phyloP scores from a whole-genome alignment of 2,888 invertebrate species.

The Cryptus armator region DNA sequence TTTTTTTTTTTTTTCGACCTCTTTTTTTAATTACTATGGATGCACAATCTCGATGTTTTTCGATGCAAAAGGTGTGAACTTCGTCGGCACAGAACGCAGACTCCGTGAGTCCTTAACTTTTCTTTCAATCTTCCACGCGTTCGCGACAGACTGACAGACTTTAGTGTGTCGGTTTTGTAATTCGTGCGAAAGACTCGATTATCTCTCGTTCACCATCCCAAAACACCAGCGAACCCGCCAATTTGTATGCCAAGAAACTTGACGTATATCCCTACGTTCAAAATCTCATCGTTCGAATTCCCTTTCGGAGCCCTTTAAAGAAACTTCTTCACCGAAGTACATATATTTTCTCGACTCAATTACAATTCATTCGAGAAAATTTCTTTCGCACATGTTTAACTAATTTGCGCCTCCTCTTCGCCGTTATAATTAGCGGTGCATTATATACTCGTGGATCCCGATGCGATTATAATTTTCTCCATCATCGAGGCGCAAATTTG shows the following conservation, averaged over 20 bases:
- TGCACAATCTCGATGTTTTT: neutral
- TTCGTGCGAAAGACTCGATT: slow-evolving; percentile 65
- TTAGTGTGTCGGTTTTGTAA: slow-evolving; percentile 61
- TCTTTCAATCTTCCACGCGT: slow-evolving; percentile 35
- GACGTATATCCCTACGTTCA: slow-evolving; percentile 45
- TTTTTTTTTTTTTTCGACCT: neutral
- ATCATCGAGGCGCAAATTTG: slow-evolving; percentile 5
- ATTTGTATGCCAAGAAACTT: slow-evolving; percentile 63
- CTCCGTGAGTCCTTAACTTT: neutral
- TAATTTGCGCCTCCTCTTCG: neutral
- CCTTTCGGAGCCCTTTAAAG: neutral
- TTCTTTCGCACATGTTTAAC: slow-evolving; percentile 45
- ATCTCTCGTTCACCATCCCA: slow-evolving; percentile 33
- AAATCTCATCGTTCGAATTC: slow-evolving; percentile 40
- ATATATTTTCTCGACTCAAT: slow-evolving; percentile 20
- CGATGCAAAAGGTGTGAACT: slow-evolving; percentile 15
- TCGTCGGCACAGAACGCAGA: neutral
- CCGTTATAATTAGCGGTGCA: neutral
- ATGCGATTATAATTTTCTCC: neutral
- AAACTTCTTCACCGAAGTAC: slow-evolving; percentile 13
- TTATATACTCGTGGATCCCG: neutral
- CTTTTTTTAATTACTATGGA: neutral
- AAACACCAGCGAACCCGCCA: slow-evolving; percentile 56
- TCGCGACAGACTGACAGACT: slow-evolving; percentile 48
- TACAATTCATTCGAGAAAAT: slow-evolving; percentile 16